phyloP scores from a whole-genome alignment of 2,113 vertebrate species.

The Perca schrenkii region DNA sequence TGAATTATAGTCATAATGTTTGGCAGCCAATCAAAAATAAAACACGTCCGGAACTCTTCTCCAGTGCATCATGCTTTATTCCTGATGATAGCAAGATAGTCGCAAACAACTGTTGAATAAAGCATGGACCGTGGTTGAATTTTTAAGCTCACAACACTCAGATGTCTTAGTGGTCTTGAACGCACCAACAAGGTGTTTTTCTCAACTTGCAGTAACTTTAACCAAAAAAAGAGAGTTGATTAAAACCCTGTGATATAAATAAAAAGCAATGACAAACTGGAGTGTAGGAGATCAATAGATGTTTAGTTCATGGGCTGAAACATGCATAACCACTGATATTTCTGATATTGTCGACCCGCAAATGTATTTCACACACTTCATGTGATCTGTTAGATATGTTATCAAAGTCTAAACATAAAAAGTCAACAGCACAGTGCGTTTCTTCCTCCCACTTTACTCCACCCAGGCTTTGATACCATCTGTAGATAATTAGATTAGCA shows the following conservation, averaged over 20 bases:
- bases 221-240: neutral
- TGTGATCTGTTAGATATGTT: slow-evolving; percentile 10
- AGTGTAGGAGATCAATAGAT: neutral
- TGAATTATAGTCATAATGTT: neutral
- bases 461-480: slow-evolving; percentile 44
- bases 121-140: neutral
- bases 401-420: slow-evolving; percentile 27
- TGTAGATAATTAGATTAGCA: slow-evolving; percentile 71
- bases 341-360: neutral
- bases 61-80: neutral
- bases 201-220: neutral
- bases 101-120: neutral
- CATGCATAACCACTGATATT: neutral
- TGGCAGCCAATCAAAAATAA: neutral
- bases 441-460: neutral
- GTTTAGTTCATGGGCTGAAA: neutral
- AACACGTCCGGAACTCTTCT: neutral
- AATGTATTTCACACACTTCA: neutral
- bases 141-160: neutral
- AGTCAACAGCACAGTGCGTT: slow-evolving; percentile 11
- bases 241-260: neutral
- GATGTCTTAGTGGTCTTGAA: neutral
- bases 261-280: neutral
- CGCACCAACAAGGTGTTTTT: neutral
- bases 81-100: neutral